Percentiles rank a stretch among this genome's conserved stretches.
Conservation (phyloP, 2,797 vertebrate genomes). For the Periophthalmus magnuspinnatus region DNA sequence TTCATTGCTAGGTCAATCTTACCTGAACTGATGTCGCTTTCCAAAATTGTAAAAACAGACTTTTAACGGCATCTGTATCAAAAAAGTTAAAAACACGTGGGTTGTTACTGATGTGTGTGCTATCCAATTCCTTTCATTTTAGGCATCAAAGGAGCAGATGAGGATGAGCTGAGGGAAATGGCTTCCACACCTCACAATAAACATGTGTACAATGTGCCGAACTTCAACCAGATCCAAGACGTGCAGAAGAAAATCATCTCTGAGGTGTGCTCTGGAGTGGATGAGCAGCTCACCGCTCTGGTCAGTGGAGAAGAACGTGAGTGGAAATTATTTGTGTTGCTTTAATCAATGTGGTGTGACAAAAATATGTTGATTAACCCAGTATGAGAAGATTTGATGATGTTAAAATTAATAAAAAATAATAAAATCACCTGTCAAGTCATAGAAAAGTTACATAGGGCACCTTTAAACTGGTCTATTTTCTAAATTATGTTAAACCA, state of each 20-base stretch:
- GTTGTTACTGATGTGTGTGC: conserved; percentile 18
- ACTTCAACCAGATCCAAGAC: conserved; percentile 91
- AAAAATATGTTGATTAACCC: neutral
- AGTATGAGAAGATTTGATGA: neutral
- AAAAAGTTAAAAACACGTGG: conserved; percentile 22
- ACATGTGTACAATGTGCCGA: conserved; percentile 94
- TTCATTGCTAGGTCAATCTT: conserved; percentile 39
- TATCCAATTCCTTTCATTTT: conserved; percentile 43
- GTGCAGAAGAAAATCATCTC: conserved; percentile 90
- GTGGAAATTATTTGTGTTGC: conserved; percentile 32
- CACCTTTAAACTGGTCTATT: no score
- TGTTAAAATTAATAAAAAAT: no score
- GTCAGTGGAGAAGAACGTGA: conserved; percentile 94
- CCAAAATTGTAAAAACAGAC: conserved; percentile 14
- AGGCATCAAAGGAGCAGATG: conserved; percentile 99
- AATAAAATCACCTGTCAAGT: no score
- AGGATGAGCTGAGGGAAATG: conserved; percentile 93
- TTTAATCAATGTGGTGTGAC: neutral
- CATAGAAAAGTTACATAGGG: no score
- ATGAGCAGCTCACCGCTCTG: conserved; percentile 87
- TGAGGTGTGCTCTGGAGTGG: conserved; percentile 93
- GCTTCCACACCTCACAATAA: conserved; percentile 89
- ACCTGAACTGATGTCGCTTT: conserved; percentile 33
- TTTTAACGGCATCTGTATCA: conserved; percentile 49
- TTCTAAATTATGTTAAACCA: no score